These are phyloP conservation scores for Operophtera brumata DNA, from an alignment of 2,888 invertebrate genomes.

Conservation along the genomic window DNA sequence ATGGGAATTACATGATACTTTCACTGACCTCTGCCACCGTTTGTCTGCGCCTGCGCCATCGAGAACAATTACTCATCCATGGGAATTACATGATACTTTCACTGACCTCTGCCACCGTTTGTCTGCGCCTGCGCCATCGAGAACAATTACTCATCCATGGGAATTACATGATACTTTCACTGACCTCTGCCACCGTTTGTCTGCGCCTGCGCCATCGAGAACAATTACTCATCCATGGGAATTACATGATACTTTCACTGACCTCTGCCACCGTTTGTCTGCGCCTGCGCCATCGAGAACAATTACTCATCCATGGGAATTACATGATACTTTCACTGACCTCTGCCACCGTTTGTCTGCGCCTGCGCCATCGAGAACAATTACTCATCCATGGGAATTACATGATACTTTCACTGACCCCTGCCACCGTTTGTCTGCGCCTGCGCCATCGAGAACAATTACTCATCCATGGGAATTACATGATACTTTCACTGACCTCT, in stretches of 20 bases:
- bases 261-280: constrained; percentile 18
- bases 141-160: constrained; percentile 16
- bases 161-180: constrained; percentile 12
- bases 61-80: constrained; percentile 15
- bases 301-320: constrained; percentile 16
- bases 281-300: not conserved
- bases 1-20: constrained; percentile 11
- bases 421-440: constrained; percentile 9
- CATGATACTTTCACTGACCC: constrained; percentile 20
- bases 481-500: constrained; percentile 21
- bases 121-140: not conserved
- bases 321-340: constrained; percentile 16
- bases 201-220: not conserved
- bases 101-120: constrained; percentile 21
- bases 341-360: constrained; percentile 13
- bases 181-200: constrained; percentile 19
- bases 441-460: constrained; percentile 5
- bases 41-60: not conserved
- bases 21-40: constrained; percentile 22
- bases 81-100: constrained; percentile 11
- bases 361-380: constrained; percentile 1
- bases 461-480: constrained; percentile 10
- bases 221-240: constrained; percentile 17
- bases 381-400: constrained; percentile 14
- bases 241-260: constrained; percentile 13